phyloP scores from a whole-genome alignment of 2,888 invertebrate species.

The Colletes collaris region DNA sequence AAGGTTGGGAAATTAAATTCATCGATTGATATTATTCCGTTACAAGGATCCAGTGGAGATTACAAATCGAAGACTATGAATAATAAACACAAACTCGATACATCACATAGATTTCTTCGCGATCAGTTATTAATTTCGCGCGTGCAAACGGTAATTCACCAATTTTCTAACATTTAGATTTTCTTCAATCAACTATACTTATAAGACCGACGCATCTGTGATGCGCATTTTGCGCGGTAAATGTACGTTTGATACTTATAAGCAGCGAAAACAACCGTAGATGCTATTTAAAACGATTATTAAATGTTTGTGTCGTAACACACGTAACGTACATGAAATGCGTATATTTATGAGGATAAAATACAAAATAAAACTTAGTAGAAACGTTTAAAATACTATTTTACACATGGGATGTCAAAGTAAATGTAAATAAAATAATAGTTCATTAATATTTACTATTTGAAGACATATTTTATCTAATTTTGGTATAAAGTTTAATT shows the following conservation, averaged over 20 bases:
- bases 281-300: neutral
- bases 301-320: neutral
- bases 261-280: neutral
- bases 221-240: constrained; percentile 22
- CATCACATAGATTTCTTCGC: constrained; percentile 63
- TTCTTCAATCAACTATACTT: neutral
- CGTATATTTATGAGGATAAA: neutral
- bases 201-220: neutral
- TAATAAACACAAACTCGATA: constrained; percentile 60
- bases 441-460: too few relatives aligned
- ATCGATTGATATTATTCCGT: constrained; percentile 81
- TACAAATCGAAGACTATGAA: constrained; percentile 67
- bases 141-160: constrained; percentile 83
- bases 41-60: constrained; percentile 79
- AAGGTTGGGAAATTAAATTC: constrained; percentile 78
- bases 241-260: constrained; percentile 1
- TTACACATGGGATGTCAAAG: neutral
- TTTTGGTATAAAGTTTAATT: too few relatives aligned
- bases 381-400: neutral
- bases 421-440: neutral
- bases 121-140: constrained; percentile 84
- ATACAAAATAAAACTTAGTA: neutral
- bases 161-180: constrained; percentile 9
- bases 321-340: neutral
- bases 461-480: neutral